A percentile compares a stretch with the other conserved stretches of the same genome.
Evolutionary conservation across 2,113 vertebrate genomes (phyloP).

Genomic region (Corythaixoides concolor): DNA sequence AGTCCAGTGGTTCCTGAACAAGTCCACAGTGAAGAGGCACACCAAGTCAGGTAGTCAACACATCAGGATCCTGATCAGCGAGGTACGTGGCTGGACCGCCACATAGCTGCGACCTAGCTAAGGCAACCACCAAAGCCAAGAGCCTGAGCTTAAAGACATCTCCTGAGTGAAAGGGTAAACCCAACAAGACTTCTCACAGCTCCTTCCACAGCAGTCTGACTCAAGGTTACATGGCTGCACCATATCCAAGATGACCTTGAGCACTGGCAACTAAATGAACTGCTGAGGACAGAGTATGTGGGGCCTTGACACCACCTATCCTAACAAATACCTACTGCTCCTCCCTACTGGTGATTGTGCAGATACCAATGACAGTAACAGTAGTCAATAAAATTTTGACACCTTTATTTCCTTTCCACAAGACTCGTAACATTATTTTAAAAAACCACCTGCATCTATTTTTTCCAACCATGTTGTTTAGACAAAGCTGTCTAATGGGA

Average conservation of each 20-base stretch:
- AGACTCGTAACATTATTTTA: not conserved
- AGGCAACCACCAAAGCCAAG: not conserved
- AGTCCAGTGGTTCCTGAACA: not conserved
- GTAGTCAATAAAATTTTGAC: not conserved
- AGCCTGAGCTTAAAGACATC: not conserved
- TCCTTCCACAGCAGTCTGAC: not conserved
- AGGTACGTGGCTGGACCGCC: not conserved
- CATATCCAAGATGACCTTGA: not conserved
- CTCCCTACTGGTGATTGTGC: not conserved
- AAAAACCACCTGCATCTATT: not conserved
- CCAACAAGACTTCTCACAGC: not conserved
- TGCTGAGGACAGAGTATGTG: rapidly evolving
- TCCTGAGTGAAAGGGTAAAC: not conserved
- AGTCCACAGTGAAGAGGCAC: not conserved
- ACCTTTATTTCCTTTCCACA: not conserved
- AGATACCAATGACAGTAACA: not conserved
- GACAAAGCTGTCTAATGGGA: not conserved
- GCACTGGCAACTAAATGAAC: rapidly evolving
- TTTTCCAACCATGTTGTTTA: not conserved
- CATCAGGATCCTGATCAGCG: rapidly evolving
- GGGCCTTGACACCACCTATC: not conserved
- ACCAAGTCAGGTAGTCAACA: not conserved
- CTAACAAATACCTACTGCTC: not conserved
- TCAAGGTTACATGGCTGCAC: not conserved
- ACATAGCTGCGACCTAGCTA: not conserved